Conservation (phyloP, 2,113 vertebrate genomes). For the Raja brachyura region DNA sequence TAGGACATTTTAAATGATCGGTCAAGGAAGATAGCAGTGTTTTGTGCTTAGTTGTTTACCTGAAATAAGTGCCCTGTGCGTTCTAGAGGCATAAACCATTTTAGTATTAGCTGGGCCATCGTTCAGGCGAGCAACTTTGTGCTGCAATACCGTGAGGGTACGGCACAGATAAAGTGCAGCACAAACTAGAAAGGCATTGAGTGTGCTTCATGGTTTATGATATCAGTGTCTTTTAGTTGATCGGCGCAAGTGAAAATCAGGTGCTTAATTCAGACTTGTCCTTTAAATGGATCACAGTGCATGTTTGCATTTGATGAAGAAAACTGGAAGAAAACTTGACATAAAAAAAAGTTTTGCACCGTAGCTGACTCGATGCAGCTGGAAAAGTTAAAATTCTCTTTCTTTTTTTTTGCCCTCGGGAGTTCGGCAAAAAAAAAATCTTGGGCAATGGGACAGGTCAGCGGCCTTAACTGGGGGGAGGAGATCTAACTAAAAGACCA, state of each 20-base stretch:
- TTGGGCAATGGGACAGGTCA: constrained; percentile 35
- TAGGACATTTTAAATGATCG: neutral
- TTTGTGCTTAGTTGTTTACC: neutral
- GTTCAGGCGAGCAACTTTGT: constrained; percentile 1
- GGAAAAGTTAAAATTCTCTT: constrained; percentile 37
- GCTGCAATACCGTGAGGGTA: neutral
- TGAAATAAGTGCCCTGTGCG: too few relatives aligned
- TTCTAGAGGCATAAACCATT: neutral
- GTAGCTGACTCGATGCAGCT: constrained; percentile 36
- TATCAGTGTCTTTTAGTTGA: neutral
- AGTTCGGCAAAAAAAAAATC: constrained; percentile 26
- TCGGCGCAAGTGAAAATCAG: neutral
- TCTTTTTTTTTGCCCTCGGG: constrained; percentile 32
- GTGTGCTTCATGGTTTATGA: neutral
- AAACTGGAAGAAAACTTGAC: neutral
- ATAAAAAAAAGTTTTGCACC: constrained; percentile 34
- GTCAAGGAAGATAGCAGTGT: neutral
- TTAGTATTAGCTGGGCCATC: neutral
- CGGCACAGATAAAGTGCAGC: constrained; percentile 14
- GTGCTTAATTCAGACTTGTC: neutral
- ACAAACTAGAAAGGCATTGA: neutral
- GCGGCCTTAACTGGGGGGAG: constrained; percentile 32
- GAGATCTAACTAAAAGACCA: constrained; percentile 36
- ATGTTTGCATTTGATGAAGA: neutral
- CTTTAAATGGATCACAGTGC: neutral